Conservation (phyloP, 2,113 vertebrate genomes). For the Phaethon lepturus region DNA sequence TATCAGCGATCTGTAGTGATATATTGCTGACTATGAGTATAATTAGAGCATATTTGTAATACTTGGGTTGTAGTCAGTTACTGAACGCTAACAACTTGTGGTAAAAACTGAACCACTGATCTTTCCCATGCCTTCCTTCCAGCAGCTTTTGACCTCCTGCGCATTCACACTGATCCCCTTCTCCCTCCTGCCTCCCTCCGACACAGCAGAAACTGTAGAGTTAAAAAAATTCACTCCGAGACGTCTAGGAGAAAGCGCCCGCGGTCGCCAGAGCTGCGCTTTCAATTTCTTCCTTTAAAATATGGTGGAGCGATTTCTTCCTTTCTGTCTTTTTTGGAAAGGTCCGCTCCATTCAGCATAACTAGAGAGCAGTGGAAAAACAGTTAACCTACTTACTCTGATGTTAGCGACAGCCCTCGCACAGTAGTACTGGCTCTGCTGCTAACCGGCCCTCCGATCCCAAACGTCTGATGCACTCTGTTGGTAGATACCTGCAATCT, state of each 20-base stretch:
- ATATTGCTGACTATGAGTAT: slow-evolving; percentile 76
- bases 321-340: slow-evolving; percentile 57
- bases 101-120: slow-evolving; percentile 70
- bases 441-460: slow-evolving; percentile 34
- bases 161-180: slow-evolving; percentile 16
- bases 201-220: background rate
- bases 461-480: slow-evolving; percentile 68
- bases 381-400: slow-evolving; percentile 79
- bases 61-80: slow-evolving; percentile 76
- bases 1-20: slow-evolving; percentile 77
- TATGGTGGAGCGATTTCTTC: slow-evolving; percentile 61
- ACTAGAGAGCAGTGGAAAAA: slow-evolving; percentile 80
- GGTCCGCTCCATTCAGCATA: slow-evolving; percentile 54
- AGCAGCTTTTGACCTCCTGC: slow-evolving; percentile 63
- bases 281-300: slow-evolving; percentile 69
- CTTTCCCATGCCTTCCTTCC: slow-evolving; percentile 80
- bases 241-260: background rate
- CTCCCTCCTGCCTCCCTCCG: background rate
- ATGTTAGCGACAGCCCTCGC: slow-evolving; percentile 59
- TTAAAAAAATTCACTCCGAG: slow-evolving; percentile 43
- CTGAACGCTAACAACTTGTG: slow-evolving; percentile 71
- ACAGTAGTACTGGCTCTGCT: slow-evolving; percentile 45
- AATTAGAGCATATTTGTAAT: slow-evolving; percentile 86
- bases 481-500: slow-evolving; percentile 62
- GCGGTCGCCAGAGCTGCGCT: background rate